Evolutionary conservation across 1,140 invertebrate genomes (phyloP).

Genomic region (Zaprionus ghesquierei): DNA sequence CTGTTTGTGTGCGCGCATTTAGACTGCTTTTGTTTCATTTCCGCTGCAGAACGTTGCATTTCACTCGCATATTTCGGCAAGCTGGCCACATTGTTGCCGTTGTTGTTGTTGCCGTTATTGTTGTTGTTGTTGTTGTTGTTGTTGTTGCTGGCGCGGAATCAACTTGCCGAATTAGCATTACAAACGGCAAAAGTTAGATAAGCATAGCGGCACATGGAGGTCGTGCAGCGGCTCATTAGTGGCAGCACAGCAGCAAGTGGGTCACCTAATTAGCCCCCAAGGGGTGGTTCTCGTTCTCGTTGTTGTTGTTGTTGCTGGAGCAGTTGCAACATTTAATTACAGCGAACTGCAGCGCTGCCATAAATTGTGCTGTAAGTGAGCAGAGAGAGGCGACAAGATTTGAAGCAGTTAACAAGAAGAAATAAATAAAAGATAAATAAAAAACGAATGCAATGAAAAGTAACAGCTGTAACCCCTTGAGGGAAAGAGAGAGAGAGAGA

Average conservation of each 20-base stretch:
- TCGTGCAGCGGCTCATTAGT: constrained; percentile 58
- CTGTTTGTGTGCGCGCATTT: constrained; percentile 22
- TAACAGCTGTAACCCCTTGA: no score
- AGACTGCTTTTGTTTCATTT: constrained; percentile 57
- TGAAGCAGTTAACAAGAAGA: no score
- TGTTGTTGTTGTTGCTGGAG: constrained; percentile 23
- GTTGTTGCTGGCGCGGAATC: constrained; percentile 39
- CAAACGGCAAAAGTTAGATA: constrained; percentile 73
- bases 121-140: constrained; percentile 10
- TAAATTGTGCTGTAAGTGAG: no score
- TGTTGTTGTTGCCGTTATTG: constrained; percentile 20
- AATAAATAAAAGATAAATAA: no score
- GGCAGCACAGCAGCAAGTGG: constrained; percentile 52
- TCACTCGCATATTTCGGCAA: constrained; percentile 55
- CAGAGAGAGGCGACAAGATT: no score
- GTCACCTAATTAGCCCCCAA: constrained; percentile 55
- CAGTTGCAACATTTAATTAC: not conserved
- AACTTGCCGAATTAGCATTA: constrained; percentile 70
- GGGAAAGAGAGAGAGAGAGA: no score
- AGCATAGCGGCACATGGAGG: constrained; percentile 13
- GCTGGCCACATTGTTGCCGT: constrained; percentile 27
- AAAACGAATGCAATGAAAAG: no score
- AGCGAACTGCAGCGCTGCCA: not conserved
- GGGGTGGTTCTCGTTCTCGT: not conserved
- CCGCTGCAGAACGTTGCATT: constrained; percentile 61